Evolutionary conservation across 2,888 invertebrate species (phyloP).

Genomic region (Drosophila niveifrons): DNA sequence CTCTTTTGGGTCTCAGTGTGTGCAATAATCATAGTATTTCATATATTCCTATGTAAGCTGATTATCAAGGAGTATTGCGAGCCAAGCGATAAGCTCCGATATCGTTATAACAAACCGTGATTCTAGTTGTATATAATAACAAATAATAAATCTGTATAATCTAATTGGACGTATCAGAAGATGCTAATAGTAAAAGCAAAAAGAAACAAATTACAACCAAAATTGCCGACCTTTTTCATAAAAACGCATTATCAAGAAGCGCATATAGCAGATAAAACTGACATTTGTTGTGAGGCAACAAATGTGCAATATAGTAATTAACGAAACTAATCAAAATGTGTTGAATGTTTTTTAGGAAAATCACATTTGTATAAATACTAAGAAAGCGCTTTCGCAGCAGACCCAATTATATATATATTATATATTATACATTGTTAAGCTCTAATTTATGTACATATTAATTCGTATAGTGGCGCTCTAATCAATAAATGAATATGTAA

Average conservation of each 20-base stretch:
- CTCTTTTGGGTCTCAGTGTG: constrained; percentile 97
- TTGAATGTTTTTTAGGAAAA: constrained; percentile 11
- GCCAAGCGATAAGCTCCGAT: constrained; percentile 89
- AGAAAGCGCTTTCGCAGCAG: constrained; percentile 3
- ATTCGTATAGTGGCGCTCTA: constrained; percentile 8
- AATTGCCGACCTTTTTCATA: constrained; percentile 7
- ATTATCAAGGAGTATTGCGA: constrained; percentile 96
- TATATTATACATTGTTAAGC: constrained; percentile 9
- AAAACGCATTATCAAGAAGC: constrained; percentile 4
- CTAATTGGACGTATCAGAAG: constrained; percentile 36
- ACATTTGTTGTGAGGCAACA: constrained; percentile 1
- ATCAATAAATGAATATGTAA: constrained; percentile 16
- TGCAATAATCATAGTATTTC: constrained; percentile 95
- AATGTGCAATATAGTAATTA: constrained; percentile 24
- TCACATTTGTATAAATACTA: constrained; percentile 20
- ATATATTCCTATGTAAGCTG: constrained; percentile 95
- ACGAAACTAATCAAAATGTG: constrained; percentile 3
- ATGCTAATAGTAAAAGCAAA: constrained; percentile 23
- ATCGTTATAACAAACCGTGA: constrained; percentile 90
- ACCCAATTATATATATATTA: constrained; percentile 13
- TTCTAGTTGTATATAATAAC: constrained; percentile 77
- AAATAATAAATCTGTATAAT: constrained; percentile 37
- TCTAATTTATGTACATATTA: constrained; percentile 5
- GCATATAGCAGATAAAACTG: not conserved
- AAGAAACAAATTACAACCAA: constrained; percentile 24